Conservation (phyloP, 2,113 vertebrate species). For the Hydrochoerus hydrochaeris region DNA sequence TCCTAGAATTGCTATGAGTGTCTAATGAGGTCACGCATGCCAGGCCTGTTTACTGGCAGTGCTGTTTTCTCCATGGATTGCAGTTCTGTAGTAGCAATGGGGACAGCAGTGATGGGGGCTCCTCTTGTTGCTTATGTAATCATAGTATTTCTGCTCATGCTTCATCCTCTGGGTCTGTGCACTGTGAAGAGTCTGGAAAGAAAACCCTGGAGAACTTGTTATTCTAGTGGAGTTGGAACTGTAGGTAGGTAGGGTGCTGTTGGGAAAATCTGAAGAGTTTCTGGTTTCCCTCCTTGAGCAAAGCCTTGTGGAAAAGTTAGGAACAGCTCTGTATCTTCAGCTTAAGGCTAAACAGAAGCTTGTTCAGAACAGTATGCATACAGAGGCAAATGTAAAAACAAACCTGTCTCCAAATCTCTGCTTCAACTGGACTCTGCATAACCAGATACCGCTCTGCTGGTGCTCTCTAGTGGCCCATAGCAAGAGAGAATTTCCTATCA, state of each 20-base stretch:
- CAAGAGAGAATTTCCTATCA: neutral
- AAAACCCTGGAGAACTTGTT: neutral
- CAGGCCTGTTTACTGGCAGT: neutral
- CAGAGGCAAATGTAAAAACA: neutral
- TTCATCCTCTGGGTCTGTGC: neutral
- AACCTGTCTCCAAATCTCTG: neutral
- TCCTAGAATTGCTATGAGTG: neutral
- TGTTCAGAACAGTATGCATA: neutral
- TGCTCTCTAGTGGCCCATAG: slow-evolving; percentile 66
- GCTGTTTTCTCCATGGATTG: neutral
- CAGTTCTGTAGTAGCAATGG: neutral
- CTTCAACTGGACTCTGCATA: neutral
- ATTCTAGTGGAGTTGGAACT: neutral
- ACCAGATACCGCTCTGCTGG: slow-evolving; percentile 30
- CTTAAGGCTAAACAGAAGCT: neutral
- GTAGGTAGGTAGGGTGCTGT: neutral
- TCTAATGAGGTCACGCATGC: neutral
- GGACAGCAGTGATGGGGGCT: neutral
- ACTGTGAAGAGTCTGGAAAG: neutral
- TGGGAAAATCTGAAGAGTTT: neutral
- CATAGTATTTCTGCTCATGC: neutral
- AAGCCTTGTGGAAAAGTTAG: neutral
- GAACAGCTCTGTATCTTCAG: neutral
- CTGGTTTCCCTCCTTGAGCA: neutral
- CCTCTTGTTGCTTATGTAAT: neutral